These are phyloP conservation scores for Tuta absoluta DNA, from an alignment of 2,888 invertebrate species.

Conservation along the genomic window DNA sequence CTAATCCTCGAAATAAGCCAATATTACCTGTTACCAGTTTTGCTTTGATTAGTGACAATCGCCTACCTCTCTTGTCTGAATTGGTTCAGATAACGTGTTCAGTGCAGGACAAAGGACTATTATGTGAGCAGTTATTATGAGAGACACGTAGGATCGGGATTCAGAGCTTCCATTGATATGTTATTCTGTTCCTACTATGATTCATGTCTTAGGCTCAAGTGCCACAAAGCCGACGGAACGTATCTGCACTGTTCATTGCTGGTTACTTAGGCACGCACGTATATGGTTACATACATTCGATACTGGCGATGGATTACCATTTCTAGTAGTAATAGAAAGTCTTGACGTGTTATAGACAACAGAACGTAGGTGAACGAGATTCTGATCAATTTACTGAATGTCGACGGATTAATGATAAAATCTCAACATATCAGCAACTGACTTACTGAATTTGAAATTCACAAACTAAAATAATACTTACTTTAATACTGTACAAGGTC, in stretches of 20 bases:
- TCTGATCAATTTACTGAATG: neutral
- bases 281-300: neutral
- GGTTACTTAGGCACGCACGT: neutral
- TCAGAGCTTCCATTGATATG: slow-evolving; percentile 60
- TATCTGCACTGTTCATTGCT: neutral
- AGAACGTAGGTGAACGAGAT: neutral
- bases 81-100: slow-evolving; percentile 18
- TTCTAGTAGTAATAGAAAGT: neutral
- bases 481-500: no score
- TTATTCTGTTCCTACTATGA: slow-evolving; percentile 59
- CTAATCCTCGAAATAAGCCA: neutral
- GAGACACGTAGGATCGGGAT: slow-evolving; percentile 55
- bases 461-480: no score
- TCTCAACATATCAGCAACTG: no score
- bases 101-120: slow-evolving; percentile 63
- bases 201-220: slow-evolving; percentile 33
- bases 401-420: neutral
- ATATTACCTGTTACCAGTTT: slow-evolving; percentile 5
- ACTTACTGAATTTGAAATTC: no score
- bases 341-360: neutral
- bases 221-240: neutral
- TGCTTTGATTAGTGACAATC: slow-evolving; percentile 10
- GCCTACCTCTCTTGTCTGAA: slow-evolving; percentile 11
- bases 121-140: slow-evolving; percentile 61
- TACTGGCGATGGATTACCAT: neutral